A percentile compares a stretch with the other conserved stretches of the same genome.
Evolutionary conservation across 2,888 invertebrate species (phyloP).

Genomic region (Thysanoteuthis rhombus): DNA sequence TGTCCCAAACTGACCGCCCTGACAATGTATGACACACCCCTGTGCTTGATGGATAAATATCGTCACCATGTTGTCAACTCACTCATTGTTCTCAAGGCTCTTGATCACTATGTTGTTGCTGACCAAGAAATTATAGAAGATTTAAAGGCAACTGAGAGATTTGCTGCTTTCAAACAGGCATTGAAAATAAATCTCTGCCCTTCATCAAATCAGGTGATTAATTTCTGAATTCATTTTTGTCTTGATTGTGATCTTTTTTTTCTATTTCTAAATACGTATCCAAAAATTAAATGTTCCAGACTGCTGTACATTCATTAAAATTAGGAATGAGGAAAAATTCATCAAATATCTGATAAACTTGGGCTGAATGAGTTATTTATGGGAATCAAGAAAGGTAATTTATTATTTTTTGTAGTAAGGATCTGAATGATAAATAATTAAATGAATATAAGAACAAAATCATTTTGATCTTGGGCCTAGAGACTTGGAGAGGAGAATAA

Average conservation of each 20-base stretch:
- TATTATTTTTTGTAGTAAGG: no score
- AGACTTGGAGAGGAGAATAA: no score
- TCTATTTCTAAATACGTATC: no score
- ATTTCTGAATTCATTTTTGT: neutral
- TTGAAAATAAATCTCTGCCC: constrained; percentile 57
- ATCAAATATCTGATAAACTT: no score
- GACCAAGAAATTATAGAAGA: constrained; percentile 69
- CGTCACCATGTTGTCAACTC: constrained; percentile 67
- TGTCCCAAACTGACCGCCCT: constrained; percentile 54
- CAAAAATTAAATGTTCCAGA: no score
- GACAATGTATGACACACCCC: constrained; percentile 66
- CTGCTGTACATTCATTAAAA: no score
- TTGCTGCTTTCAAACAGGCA: constrained; percentile 47
- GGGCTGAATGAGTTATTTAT: no score
- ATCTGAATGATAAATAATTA: no score
- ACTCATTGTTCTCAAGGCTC: constrained; percentile 64
- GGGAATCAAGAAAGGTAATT: no score
- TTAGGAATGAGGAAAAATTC: no score
- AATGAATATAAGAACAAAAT: no score
- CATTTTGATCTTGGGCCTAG: no score
- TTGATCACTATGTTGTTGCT: constrained; percentile 64
- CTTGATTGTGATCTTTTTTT: neutral
- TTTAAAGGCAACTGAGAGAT: constrained; percentile 60
- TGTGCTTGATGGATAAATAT: constrained; percentile 64
- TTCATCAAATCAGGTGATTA: constrained; percentile 49